Evolutionary conservation across 2,797 vertebrate species (phyloP), one percentile per base, ranked within the genome.

Genomic region (Aldrovandia affinis): DNA sequence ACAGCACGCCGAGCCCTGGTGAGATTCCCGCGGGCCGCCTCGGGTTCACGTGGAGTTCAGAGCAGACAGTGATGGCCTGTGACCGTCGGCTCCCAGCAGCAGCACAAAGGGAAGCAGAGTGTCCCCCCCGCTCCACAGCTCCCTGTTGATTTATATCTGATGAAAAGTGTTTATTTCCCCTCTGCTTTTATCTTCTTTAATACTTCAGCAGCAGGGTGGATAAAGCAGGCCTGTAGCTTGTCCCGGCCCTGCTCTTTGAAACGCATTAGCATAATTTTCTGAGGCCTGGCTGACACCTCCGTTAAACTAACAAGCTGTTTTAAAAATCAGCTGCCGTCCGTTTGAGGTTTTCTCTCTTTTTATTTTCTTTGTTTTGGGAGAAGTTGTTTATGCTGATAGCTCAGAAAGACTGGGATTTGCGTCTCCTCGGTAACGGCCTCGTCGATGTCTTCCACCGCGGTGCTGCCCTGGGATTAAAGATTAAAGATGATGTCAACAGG

Each of bases 31-130:
- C 6, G 12, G 47, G 47, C 47, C 12, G 47, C 47, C 12, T 5
- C 47, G 12, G 47, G 47, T 50, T 50, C 47, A 50, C 0, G 47
- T 12, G 12, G 12, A 50, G 91, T 92, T 92, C 88, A 92, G 81
- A 30, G 84, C n/a, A n/a, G 81, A 81, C 81, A 54, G 47, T 81
- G 25, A 39, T 57, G 81, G 83, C 50, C 79, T 50, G 70, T n/a
- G 85, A 81, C 75, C 88, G 87, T 84, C 81, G 47, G 28, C 83
- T 81, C 15, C 79, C 47, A 50, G 12, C 1, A 12, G 47, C 47
- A 50, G 47, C 47, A 50, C 6, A 12, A 50, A 50, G 47, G 6
- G 6, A 12, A 50, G 12, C 50, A 86, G 86, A 50, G 28, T 80
- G 88, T 88, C 54, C 81, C 77, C 75, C 68, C 68, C 14, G 78